Evolutionary conservation across 2,113 vertebrate genomes (phyloP).

Genomic region (Pomatorhinus ruficollis): DNA sequence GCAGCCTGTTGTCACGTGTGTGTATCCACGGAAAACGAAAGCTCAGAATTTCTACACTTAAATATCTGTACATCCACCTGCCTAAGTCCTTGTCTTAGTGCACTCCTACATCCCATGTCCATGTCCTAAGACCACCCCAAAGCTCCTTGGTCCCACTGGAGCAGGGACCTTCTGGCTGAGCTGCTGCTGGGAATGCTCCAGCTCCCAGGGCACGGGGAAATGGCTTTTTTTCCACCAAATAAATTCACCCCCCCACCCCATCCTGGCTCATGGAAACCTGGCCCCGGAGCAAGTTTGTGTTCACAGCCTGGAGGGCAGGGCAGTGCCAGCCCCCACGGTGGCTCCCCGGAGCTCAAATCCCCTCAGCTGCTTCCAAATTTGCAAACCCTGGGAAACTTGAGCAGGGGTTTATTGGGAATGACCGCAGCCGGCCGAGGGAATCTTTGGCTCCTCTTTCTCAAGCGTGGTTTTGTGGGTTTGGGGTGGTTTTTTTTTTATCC

Average conservation of each 20-base stretch:
- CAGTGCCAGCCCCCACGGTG: not conserved
- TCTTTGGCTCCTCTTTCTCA: not conserved
- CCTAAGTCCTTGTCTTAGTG: accelerated
- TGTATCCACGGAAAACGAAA: not conserved
- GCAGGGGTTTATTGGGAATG: not conserved
- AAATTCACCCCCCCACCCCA: not conserved
- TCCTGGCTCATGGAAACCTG: constrained; percentile 28
- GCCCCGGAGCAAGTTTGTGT: constrained; percentile 27
- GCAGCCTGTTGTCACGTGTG: accelerated
- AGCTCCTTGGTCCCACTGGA: not conserved
- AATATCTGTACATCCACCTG: not conserved
- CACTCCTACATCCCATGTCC: accelerated
- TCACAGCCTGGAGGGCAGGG: not conserved
- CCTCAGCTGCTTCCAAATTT: not conserved
- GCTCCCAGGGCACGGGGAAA: not conserved
- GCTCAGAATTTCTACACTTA: not conserved
- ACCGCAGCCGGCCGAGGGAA: accelerated
- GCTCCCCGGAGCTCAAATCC: not conserved
- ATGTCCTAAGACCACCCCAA: not conserved
- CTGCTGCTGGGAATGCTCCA: not conserved
- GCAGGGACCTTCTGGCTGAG: not conserved
- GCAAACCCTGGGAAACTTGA: constrained; percentile 9
- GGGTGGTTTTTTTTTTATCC: not conserved
- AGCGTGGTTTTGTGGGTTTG: not conserved
- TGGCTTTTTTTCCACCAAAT: not conserved